Evolutionary conservation across 2,888 invertebrate species (phyloP).

Genomic region (Dorcus hopei): DNA sequence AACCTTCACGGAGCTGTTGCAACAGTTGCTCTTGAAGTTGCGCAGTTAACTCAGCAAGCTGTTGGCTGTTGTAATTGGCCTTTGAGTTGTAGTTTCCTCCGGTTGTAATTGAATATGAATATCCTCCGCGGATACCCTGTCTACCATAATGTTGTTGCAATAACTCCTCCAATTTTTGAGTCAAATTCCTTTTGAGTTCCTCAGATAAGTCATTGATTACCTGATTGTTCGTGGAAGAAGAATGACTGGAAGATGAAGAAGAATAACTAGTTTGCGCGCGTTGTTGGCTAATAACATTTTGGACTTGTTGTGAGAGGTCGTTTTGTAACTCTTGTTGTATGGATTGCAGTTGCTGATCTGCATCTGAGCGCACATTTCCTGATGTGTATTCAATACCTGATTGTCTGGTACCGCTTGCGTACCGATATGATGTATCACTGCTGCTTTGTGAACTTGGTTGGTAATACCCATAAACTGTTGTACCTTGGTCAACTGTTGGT

Average conservation of each 20-base stretch:
- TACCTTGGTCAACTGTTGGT: neutral
- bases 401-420: constrained; percentile 1
- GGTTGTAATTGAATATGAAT: constrained; percentile 27
- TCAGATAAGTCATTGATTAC: constrained; percentile 37
- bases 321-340: constrained; percentile 22
- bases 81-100: constrained; percentile 25
- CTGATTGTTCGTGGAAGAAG: constrained; percentile 30
- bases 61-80: constrained; percentile 31
- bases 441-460: constrained; percentile 2
- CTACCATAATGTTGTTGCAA: constrained; percentile 29
- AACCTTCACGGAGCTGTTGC: constrained; percentile 41
- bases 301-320: constrained; percentile 38
- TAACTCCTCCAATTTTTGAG: constrained; percentile 35
- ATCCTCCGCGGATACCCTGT: constrained; percentile 28
- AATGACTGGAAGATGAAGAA: constrained; percentile 13
- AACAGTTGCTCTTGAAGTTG: constrained; percentile 41
- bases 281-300: constrained; percentile 32
- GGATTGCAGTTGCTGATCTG: constrained; percentile 18
- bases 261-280: constrained; percentile 9
- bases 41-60: constrained; percentile 35
- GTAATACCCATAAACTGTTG: constrained; percentile 1
- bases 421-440: constrained; percentile 2
- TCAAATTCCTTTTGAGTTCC: constrained; percentile 43
- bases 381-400: constrained; percentile 15
- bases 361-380: neutral